Evolutionary conservation across 1,140 invertebrate species (phyloP).

Genomic region (Chrysomallon squamiferum): DNA sequence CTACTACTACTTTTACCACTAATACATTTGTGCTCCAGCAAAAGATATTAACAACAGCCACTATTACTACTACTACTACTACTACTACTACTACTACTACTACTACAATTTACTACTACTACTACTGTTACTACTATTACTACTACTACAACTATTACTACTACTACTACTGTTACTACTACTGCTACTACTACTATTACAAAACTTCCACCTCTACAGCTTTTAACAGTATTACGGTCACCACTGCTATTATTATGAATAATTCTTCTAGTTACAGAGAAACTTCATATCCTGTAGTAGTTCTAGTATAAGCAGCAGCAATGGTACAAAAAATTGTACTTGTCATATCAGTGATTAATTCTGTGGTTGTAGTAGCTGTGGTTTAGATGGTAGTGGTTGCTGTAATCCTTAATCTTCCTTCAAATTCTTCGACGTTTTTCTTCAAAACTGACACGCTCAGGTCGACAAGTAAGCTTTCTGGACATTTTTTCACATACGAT

Average conservation of each 20-base stretch:
- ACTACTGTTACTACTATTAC: slow-evolving; percentile 6
- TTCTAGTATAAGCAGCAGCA: too few species aligned
- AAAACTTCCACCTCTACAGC: neutral
- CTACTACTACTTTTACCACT: slow-evolving; percentile 8
- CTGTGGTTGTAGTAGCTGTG: too few species aligned
- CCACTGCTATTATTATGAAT: neutral
- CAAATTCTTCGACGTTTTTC: too few species aligned
- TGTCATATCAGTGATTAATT: too few species aligned
- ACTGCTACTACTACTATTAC: slow-evolving; percentile 7
- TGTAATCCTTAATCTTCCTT: too few species aligned
- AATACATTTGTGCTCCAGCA: neutral
- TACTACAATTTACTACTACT: slow-evolving; percentile 1
- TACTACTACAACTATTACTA: slow-evolving; percentile 4
- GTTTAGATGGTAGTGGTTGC: too few species aligned
- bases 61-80: slow-evolving; percentile 7
- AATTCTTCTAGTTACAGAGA: too few species aligned
- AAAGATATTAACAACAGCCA: neutral
- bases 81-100: slow-evolving; percentile 7
- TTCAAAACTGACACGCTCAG: too few species aligned
- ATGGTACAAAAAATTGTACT: too few species aligned
- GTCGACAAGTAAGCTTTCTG: too few species aligned
- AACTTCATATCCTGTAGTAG: too few species aligned
- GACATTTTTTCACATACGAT: too few species aligned
- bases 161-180: slow-evolving; percentile 7
- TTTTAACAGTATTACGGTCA: slow-evolving; percentile 1